Evolutionary conservation across 2,888 invertebrate species (phyloP).

Genomic region (Patella depressa): DNA sequence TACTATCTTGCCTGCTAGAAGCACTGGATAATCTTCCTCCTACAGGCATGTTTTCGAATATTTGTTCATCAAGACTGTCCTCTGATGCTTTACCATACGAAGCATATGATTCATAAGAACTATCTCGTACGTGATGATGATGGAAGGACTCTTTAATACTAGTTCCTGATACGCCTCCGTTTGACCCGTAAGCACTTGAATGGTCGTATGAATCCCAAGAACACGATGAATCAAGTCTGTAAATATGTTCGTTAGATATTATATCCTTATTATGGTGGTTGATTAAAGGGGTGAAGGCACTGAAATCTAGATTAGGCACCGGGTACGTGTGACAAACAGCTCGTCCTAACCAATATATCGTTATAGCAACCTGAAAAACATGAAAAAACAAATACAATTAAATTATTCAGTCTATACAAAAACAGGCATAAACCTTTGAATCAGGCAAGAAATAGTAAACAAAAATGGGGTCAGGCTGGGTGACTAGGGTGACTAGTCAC

Average conservation of each 20-base stretch:
- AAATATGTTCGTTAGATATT: conserved; percentile 47
- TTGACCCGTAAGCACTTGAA: conserved; percentile 51
- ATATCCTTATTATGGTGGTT: conserved; percentile 53
- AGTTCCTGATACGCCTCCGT: conserved; percentile 19
- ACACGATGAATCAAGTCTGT: conserved; percentile 39
- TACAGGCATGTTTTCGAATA: conserved; percentile 52
- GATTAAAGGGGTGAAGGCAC: conserved; percentile 66
- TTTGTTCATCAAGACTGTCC: conserved; percentile 52
- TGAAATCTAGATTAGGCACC: conserved; percentile 66
- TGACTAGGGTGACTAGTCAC: too few relatives aligned
- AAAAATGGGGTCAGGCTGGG: too few relatives aligned
- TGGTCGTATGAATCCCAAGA: conserved; percentile 47
- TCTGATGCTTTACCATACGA: conserved; percentile 58
- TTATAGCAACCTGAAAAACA: conserved; percentile 65
- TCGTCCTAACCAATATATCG: conserved; percentile 67
- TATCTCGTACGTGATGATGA: conserved; percentile 48
- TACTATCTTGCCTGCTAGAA: conserved; percentile 12
- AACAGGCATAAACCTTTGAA: too few relatives aligned
- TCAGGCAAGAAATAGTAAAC: too few relatives aligned
- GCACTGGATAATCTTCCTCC: conserved; percentile 55
- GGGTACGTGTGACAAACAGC: conserved; percentile 48
- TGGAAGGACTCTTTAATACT: conserved; percentile 25
- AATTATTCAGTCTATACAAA: too few relatives aligned
- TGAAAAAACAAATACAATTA: not conserved
- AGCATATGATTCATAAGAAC: conserved; percentile 60